phyloP scores from a whole-genome alignment of 2,797 vertebrate species.

The Enteromius unitaeniatus region DNA sequence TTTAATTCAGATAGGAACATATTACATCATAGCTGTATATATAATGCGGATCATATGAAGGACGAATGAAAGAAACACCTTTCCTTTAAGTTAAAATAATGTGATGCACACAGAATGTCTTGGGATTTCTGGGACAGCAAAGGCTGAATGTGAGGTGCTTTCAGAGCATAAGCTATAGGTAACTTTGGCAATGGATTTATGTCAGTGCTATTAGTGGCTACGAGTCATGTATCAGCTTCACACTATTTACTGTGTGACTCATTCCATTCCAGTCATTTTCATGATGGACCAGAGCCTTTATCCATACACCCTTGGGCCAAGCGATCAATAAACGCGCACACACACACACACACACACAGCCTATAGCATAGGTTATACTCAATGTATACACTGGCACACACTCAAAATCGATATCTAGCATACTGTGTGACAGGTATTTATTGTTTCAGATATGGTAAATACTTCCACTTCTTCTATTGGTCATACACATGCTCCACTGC shows the following conservation, averaged over 20 bases:
- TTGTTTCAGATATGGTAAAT: conserved; percentile 33
- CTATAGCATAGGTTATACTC: conserved; percentile 23
- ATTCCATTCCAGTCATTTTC: conserved; percentile 45
- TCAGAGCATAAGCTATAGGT: conserved; percentile 25
- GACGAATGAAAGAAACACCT: not conserved
- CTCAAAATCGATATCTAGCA: conserved; percentile 2
- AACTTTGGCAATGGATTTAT: conserved; percentile 37
- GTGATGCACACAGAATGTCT: not conserved
- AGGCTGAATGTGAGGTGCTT: conserved; percentile 19
- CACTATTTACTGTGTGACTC: conserved; percentile 50
- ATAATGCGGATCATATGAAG: not conserved
- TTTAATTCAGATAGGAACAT: not conserved
- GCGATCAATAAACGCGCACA: conserved; percentile 37
- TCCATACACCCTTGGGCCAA: conserved; percentile 45
- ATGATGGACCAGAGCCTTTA: conserved; percentile 48
- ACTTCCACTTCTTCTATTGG: not conserved
- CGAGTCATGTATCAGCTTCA: conserved; percentile 31
- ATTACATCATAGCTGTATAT: conserved; percentile 2
- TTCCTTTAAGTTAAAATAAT: conserved; percentile 10
- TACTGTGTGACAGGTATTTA: conserved; percentile 21
- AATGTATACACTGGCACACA: conserved; percentile 21
- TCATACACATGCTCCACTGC: not conserved
- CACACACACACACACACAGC: conserved; percentile 6
- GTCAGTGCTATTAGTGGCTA: conserved; percentile 27
- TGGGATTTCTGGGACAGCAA: conserved; percentile 7